A percentile compares a stretch with the other conserved stretches of the same genome.
Conservation (phyloP, 2,797 vertebrate species). For the Coilia nasus region DNA sequence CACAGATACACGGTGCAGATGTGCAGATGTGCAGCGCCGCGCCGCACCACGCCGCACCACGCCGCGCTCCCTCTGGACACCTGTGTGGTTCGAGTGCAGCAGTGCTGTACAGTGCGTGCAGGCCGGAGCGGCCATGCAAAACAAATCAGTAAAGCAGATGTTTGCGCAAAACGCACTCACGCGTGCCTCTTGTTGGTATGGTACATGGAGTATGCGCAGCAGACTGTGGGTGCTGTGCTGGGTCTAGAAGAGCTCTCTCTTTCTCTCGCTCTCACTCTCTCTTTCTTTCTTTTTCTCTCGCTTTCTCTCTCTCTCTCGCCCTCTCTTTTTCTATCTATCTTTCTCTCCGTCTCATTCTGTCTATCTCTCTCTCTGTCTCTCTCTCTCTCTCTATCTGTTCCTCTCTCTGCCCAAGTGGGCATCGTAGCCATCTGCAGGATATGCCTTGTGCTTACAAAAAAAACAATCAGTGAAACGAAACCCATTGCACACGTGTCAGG, state of each 20-base stretch:
- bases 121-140: neutral
- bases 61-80: neutral
- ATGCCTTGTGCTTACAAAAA: too few species aligned
- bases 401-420: too few species aligned
- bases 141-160: conserved; percentile 21
- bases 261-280: neutral
- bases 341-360: too few species aligned
- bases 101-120: conserved; percentile 24
- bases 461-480: too few species aligned
- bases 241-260: neutral
- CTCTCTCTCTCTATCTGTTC: too few species aligned
- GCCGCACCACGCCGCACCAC: too few species aligned
- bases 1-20: conserved; percentile 12
- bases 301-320: too few species aligned
- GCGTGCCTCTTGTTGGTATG: neutral
- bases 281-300: neutral
- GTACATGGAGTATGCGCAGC: neutral
- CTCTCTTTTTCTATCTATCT: too few species aligned
- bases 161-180: neutral
- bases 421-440: too few species aligned
- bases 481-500: too few species aligned
- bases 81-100: neutral
- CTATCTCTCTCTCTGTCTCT: too few species aligned
- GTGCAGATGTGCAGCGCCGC: neutral
- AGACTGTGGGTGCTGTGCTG: neutral